Percentiles rank a stretch among this genome's conserved stretches.
Evolutionary conservation across 2,113 vertebrate species (phyloP).

Genomic region (Sylvietta virens): DNA sequence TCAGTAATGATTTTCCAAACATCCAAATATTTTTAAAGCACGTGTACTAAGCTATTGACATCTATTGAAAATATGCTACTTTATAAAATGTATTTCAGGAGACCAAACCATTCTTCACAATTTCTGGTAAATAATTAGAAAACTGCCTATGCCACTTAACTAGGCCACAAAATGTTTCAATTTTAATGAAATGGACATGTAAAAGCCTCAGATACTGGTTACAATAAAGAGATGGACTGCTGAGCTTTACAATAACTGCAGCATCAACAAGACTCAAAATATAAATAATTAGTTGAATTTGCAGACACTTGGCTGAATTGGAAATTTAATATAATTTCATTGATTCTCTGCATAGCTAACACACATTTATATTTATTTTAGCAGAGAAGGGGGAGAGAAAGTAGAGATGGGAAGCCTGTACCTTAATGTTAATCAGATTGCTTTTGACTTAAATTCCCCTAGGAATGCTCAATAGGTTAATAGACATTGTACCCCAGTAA

Average conservation of each 20-base stretch:
- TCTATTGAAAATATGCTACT: not conserved
- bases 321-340: slow-evolving; percentile 23
- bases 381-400: not conserved
- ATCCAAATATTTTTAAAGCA: not conserved
- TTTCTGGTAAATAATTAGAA: not conserved
- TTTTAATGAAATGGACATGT: not conserved
- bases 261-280: not conserved
- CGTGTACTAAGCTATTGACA: not conserved
- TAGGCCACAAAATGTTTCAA: not conserved
- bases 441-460: slow-evolving; percentile 40
- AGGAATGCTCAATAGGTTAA: slow-evolving; percentile 4
- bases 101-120: not conserved
- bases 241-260: not conserved
- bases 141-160: not conserved
- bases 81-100: not conserved
- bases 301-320: slow-evolving; percentile 24
- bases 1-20: not conserved
- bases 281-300: slow-evolving; percentile 26
- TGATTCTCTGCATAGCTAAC: not conserved
- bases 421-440: slow-evolving; percentile 5
- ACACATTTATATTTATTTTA: slow-evolving; percentile 16
- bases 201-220: not conserved
- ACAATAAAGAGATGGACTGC: not conserved
- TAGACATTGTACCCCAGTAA: not conserved
- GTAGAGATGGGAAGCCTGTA: not conserved